These are phyloP conservation scores for Lipophrys pholis DNA, from an alignment of 2,113 vertebrate species.

Conservation along the genomic window DNA sequence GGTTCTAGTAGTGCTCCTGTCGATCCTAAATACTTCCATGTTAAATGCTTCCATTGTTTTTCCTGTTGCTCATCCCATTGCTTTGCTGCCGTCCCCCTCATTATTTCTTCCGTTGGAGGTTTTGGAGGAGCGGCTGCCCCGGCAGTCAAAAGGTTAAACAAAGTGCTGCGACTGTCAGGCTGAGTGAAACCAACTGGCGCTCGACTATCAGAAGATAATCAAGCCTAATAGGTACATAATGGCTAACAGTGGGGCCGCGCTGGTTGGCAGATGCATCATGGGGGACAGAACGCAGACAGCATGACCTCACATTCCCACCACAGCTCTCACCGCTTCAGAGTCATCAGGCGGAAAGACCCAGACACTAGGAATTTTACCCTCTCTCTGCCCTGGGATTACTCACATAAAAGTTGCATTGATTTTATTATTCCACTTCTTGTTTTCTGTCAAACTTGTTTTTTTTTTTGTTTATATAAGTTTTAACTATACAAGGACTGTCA, in stretches of 20 bases:
- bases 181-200: slow-evolving; percentile 96
- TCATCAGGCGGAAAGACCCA: slow-evolving; percentile 70
- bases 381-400: slow-evolving; percentile 57
- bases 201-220: slow-evolving; percentile 96
- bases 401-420: slow-evolving; percentile 38
- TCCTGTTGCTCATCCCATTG: slow-evolving; percentile 69
- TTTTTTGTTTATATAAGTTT: slow-evolving; percentile 46
- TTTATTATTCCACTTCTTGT: slow-evolving; percentile 40
- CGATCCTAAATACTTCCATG: slow-evolving; percentile 64
- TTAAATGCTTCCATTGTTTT: slow-evolving; percentile 70
- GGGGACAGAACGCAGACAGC: slow-evolving; percentile 88
- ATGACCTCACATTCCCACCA: slow-evolving; percentile 84
- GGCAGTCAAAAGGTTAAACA: slow-evolving; percentile 95
- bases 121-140: slow-evolving; percentile 82
- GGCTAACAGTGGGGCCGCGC: slow-evolving; percentile 91
- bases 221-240: slow-evolving; percentile 99
- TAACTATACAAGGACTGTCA: slow-evolving; percentile 27
- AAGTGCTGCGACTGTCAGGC: slow-evolving; percentile 93
- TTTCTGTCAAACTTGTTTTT: slow-evolving; percentile 29
- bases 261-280: slow-evolving; percentile 91
- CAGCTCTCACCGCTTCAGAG: slow-evolving; percentile 73
- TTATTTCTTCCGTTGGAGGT: slow-evolving; percentile 85
- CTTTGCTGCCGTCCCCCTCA: slow-evolving; percentile 71
- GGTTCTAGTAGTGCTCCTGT: slow-evolving; percentile 30
- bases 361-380: slow-evolving; percentile 70